These are phyloP conservation scores for Enteromius argenteus DNA, from an alignment of 2,797 vertebrate species.

Conservation along the genomic window DNA sequence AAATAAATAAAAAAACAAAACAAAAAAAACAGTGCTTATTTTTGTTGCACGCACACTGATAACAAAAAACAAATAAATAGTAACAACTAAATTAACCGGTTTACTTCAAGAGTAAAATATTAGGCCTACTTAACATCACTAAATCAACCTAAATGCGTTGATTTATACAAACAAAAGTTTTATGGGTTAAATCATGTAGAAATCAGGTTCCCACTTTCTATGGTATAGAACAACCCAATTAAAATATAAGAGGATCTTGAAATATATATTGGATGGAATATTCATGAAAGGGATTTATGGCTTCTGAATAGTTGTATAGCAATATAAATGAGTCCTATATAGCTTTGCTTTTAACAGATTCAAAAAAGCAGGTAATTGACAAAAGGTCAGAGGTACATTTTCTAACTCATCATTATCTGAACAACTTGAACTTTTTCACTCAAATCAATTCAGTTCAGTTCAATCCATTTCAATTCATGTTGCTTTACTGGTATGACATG, in stretches of 20 bases:
- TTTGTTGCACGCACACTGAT: background rate
- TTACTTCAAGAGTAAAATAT: background rate
- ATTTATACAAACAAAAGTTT: background rate
- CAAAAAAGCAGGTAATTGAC: background rate
- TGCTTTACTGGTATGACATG: background rate
- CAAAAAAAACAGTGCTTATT: background rate
- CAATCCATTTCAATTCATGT: background rate
- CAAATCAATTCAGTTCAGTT: background rate
- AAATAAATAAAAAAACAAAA: background rate
- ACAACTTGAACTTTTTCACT: background rate
- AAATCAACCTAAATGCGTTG: background rate
- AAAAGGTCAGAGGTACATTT: background rate
- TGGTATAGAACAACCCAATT: background rate
- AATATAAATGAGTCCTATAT: background rate
- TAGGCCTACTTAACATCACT: background rate
- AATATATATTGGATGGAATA: background rate
- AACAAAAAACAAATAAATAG: background rate
- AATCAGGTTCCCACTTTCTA: background rate
- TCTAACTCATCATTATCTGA: background rate
- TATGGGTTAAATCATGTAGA: background rate
- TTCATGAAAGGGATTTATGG: background rate
- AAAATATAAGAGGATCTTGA: background rate
- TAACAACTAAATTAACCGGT: background rate
- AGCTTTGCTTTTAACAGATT: background rate
- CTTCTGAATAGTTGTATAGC: background rate